Base-by-base conservation (phyloP, 2,113 vertebrate genomes). In the Meleagris gallopavo region DNA sequence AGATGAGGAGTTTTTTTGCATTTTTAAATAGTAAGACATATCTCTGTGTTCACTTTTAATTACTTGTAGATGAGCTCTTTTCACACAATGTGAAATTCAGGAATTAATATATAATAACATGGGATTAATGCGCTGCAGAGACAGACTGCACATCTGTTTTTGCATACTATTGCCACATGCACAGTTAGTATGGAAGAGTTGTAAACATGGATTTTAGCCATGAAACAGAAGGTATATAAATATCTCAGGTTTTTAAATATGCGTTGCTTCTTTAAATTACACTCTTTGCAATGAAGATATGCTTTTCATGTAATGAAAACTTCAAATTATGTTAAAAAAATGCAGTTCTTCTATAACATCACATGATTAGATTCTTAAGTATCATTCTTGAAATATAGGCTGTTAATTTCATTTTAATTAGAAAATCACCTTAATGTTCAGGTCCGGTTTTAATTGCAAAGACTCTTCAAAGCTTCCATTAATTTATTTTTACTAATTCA, bases 381-480 rank as follows among this genome's bases (percentile, higher is more conserved):
- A 54, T 43, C 58, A 43, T 73, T 40, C 25, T 41, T 74, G 32
- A 91, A 89, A 84, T 93, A 38, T 9, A 91, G 34, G 9, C n/a
- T 77, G 38, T 36, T 94, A 79, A 92, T 91, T 82, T 89, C 46
- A 80, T 13, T 90, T 89, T 77, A 90, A 58, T 88, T 85, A 67
- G 67, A 92, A 96, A 85, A 85, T 77, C 71, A 89, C 43, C 32
- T 86, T 64, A 73, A 75, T 6, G 29, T 71, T 46, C 52, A 46
- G 54, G 75, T 87, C 87, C 13, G 7, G 25, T 91, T 96, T 85
- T 85, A 94, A 88, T 74, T 41, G 55, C 41, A 80, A 78, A 54
- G 40, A 72, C 3, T 7, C 18, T 88, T 94, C 70, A 88, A 87
- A 83, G 21, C 19, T 64, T 87, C 15, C 25, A 55, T 75, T 89